Base-by-base conservation (phyloP, 2,797 vertebrate species). In the Chrosomus eos region DNA sequence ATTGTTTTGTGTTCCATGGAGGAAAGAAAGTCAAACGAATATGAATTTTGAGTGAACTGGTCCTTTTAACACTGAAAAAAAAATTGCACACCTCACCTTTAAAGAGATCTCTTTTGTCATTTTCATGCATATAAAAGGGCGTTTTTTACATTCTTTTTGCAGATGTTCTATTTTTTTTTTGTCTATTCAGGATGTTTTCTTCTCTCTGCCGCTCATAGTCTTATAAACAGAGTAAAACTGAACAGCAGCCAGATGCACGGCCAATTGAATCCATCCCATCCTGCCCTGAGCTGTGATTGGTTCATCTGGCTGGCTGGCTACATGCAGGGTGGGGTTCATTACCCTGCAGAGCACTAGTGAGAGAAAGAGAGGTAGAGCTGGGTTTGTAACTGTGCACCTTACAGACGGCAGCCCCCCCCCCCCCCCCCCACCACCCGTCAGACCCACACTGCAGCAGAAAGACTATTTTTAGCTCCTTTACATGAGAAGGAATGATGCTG, bases 261-360 rank as follows among this genome's bases (percentile, higher is more conserved):
- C 87, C 87, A 89, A 79, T 87, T 74, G 26, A 74, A 78, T 81
- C 33, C 28, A 73, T 82, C 43, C 31, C 7, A 74, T 86, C 86
- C 87, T 72, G 3, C 87, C 83, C 86, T 72, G 80, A 85, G 87
- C 88, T 89, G 88, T 85, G 88, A 90, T 93, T 91, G 89, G 89
- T 87, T 87, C 76, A 21, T n/a, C 84, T 3, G 38, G 53, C 84
- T 76, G 82, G 81, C 74, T 64, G 68, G 84, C 85, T 87, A 67
- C 71, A 82, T 82, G 73, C 18, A 11, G 67, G 83, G 82, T 33
- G 71, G 78, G 76, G 79, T 45, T 77, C 28, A n/a, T 18, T 81
- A 82, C 76, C 67, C 83, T 78, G 87, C 84, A 85, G 83, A 31
- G 62, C 45, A 62, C n/a, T 55, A 82, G 83, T 43, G 62, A 43